These are phyloP conservation scores for Lepetodrilus schrolli DNA, from an alignment of 2,888 invertebrate genomes.

Conservation along the genomic window DNA sequence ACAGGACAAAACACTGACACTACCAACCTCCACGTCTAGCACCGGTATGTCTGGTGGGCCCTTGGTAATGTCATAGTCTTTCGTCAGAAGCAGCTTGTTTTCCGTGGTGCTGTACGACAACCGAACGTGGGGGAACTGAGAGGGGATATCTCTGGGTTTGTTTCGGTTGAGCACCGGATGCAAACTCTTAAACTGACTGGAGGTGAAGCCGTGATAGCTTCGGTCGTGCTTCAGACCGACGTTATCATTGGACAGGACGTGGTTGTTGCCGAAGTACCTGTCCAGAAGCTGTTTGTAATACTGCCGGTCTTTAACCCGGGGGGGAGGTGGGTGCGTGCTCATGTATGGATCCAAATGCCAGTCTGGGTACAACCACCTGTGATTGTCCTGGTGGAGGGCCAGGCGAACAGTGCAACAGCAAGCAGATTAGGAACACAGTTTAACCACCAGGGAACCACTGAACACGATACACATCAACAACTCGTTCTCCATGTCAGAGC, in stretches of 20 bases:
- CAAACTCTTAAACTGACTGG: too few species aligned
- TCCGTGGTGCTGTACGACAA: conserved; percentile 57
- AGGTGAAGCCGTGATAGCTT: conserved; percentile 38
- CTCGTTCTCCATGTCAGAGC: too few species aligned
- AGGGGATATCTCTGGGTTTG: conserved; percentile 51
- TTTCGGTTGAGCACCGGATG: conserved; percentile 44
- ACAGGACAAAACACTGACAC: not conserved
- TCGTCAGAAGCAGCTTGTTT: conserved; percentile 38
- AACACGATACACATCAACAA: too few species aligned
- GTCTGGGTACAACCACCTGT: conserved; percentile 2
- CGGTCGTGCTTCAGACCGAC: conserved; percentile 29
- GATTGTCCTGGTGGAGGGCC: not conserved
- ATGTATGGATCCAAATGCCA: conserved; percentile 52
- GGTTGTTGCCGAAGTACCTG: conserved; percentile 67
- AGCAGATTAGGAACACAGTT: conserved; percentile 24
- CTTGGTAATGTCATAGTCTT: not conserved
- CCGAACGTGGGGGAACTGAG: conserved; percentile 58
- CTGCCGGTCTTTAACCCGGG: conserved; percentile 64
- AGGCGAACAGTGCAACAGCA: conserved; percentile 5
- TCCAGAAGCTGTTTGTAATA: conserved; percentile 70
- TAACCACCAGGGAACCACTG: not conserved
- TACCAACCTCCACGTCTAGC: conserved; percentile 4
- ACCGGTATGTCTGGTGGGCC: not conserved
- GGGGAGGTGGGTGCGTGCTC: conserved; percentile 53
- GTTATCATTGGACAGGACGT: conserved; percentile 60